phyloP scores from a whole-genome alignment of 2,113 vertebrate species.

The Micromys minutus region DNA sequence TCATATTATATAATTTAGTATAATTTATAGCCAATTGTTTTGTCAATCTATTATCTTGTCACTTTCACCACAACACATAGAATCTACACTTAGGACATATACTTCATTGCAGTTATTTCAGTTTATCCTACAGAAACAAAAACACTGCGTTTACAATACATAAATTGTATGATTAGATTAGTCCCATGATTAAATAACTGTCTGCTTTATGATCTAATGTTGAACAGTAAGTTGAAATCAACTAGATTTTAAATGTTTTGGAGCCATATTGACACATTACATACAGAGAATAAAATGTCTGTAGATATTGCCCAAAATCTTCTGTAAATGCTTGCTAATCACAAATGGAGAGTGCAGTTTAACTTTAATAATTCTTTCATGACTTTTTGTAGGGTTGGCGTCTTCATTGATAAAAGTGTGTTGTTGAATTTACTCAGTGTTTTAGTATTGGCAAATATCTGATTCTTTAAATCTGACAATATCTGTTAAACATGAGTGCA shows the following conservation, averaged over 20 bases:
- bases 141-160: background rate
- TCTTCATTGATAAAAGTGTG: background rate
- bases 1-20: background rate
- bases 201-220: background rate
- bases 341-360: background rate
- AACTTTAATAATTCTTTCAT: background rate
- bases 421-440: background rate
- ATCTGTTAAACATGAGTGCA: too few species aligned
- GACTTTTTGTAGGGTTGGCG: background rate
- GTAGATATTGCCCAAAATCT: background rate
- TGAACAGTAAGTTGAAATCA: background rate
- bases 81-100: background rate
- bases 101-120: slow-evolving; percentile 14
- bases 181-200: background rate
- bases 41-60: background rate
- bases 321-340: background rate
- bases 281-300: background rate
- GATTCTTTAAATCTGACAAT: too few species aligned
- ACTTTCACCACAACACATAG: background rate
- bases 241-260: background rate
- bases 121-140: background rate
- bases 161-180: background rate
- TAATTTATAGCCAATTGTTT: background rate
- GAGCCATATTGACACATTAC: background rate
- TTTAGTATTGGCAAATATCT: background rate